Evolutionary conservation across 2,113 vertebrate genomes (phyloP).

Genomic region (Eulemur rufifrons): DNA sequence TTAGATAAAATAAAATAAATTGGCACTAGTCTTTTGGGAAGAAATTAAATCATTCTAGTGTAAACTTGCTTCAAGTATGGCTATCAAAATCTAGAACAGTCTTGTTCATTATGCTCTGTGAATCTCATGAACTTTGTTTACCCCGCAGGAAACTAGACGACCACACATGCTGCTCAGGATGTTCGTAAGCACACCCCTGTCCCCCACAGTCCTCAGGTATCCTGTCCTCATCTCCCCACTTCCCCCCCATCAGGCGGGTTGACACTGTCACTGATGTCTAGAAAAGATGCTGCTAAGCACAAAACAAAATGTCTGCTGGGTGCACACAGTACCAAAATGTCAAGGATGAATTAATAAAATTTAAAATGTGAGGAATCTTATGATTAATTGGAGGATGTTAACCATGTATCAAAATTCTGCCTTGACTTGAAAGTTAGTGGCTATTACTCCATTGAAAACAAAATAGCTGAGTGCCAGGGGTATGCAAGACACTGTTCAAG

Average conservation of each 20-base stretch:
- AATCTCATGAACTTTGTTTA: neutral
- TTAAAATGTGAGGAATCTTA: neutral
- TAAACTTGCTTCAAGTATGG: neutral
- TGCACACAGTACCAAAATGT: neutral
- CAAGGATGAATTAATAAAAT: neutral
- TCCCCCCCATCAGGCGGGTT: neutral
- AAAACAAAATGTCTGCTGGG: neutral
- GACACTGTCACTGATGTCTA: neutral
- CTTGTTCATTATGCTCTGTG: neutral
- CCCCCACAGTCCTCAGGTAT: fast-evolving
- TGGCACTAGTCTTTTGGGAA: neutral
- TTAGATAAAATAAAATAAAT: neutral
- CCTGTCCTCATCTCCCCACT: neutral
- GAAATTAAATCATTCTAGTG: neutral
- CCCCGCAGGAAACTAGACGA: neutral
- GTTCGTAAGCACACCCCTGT: fast-evolving
- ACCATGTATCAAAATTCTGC: neutral
- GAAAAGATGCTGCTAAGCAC: neutral
- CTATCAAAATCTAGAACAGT: neutral
- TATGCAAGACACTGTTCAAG: neutral
- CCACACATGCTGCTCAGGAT: too few relatives aligned
- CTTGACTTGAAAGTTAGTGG: neutral
- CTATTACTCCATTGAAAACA: neutral
- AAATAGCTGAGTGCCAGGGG: neutral
- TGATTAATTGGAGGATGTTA: neutral